phyloP scores from a whole-genome alignment of 2,797 vertebrate genomes.

The Staurois parvus region DNA sequence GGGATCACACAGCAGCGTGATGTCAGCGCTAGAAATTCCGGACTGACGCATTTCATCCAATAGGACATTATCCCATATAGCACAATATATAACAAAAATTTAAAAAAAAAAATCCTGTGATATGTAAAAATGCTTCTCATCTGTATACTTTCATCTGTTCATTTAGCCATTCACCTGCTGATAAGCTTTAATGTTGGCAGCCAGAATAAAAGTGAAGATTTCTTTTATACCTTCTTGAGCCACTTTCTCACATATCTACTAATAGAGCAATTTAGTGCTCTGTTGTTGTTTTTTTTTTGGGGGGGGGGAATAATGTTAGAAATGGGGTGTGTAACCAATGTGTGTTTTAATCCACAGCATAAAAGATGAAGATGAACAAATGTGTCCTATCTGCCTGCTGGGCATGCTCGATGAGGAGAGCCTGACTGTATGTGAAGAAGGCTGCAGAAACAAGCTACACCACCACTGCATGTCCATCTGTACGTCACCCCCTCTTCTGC shows the following conservation, averaged over 20 bases:
- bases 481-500: constrained; percentile 71
- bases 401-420: constrained; percentile 92
- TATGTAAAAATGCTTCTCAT: not conserved
- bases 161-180: not conserved
- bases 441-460: constrained; percentile 90
- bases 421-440: constrained; percentile 89
- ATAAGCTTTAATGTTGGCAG: not conserved
- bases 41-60: too few species aligned
- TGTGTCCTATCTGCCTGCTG: constrained; percentile 91
- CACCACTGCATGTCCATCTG: constrained; percentile 95
- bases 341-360: constrained; percentile 71
- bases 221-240: not conserved
- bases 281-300: too few species aligned
- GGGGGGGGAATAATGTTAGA: not conserved
- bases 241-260: not conserved
- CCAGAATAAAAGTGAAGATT: too few species aligned
- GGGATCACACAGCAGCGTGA: too few species aligned
- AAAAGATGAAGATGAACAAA: constrained; percentile 91
- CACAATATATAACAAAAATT: too few species aligned
- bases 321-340: not conserved
- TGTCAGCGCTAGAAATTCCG: too few species aligned
- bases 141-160: too few species aligned
- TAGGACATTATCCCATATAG: too few species aligned
- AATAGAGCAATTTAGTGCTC: not conserved
- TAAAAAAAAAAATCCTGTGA: too few species aligned